A percentile compares a stretch with the other conserved stretches of the same genome.
Conservation (phyloP, 2,888 invertebrate genomes). For the Parnassius apollo region DNA sequence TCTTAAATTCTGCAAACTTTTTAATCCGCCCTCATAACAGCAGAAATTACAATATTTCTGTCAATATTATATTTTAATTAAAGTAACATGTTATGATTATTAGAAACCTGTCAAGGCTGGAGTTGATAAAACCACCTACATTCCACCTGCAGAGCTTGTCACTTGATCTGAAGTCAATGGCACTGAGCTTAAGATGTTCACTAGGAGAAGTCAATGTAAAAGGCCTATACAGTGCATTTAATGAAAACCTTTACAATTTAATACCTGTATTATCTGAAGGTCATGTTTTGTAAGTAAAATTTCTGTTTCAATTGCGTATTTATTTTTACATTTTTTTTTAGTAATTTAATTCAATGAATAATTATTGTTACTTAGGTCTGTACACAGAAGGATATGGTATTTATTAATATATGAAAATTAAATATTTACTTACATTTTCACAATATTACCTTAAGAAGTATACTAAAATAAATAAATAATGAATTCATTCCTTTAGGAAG, state of each 20-base stretch:
- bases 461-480: too few relatives aligned
- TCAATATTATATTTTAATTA: background rate
- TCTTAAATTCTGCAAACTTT: too few relatives aligned
- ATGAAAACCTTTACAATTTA: constrained; percentile 72
- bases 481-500: too few relatives aligned
- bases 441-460: too few relatives aligned
- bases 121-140: constrained; percentile 64
- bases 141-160: constrained; percentile 68
- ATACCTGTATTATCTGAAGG: constrained; percentile 74
- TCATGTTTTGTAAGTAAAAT: constrained; percentile 68
- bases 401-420: background rate
- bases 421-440: background rate
- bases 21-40: too few relatives aligned
- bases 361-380: constrained; percentile 10
- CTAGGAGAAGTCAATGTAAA: constrained; percentile 71
- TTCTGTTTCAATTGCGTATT: constrained; percentile 3
- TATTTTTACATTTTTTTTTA: background rate
- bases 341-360: background rate
- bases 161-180: constrained; percentile 70
- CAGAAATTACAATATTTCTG: too few relatives aligned
- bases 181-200: constrained; percentile 58
- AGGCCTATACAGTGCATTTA: constrained; percentile 72
- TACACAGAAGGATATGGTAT: constrained; percentile 9
- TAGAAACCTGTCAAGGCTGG: constrained; percentile 67
- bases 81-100: background rate